Evolutionary conservation across 2,888 invertebrate genomes (phyloP).

Genomic region (Protonemura montana): DNA sequence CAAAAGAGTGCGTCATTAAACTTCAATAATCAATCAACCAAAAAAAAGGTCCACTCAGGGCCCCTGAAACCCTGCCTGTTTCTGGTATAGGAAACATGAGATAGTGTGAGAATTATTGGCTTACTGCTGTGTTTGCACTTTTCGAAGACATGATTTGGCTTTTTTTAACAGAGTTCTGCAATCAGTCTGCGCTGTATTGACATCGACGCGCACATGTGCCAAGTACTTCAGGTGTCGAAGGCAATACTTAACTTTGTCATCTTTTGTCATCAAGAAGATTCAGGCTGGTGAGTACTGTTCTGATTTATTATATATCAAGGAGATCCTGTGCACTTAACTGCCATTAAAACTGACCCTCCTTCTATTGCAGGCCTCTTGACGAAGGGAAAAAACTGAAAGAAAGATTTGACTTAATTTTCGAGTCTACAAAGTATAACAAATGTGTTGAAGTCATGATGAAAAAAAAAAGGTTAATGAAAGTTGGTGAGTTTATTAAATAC

Average conservation of each 20-base stretch:
- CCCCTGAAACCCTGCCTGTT: too few relatives aligned
- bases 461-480: slow-evolving; percentile 45
- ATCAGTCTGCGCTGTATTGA: slow-evolving; percentile 75
- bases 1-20: too few relatives aligned
- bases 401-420: slow-evolving; percentile 98
- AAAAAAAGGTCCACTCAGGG: too few relatives aligned
- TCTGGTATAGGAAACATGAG: too few relatives aligned
- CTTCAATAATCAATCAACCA: too few relatives aligned
- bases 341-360: too few relatives aligned
- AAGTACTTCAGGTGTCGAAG: slow-evolving; percentile 85
- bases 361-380: slow-evolving; percentile 78
- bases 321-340: slow-evolving; percentile 39
- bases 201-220: slow-evolving; percentile 75
- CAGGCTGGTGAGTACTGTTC: slow-evolving; percentile 74
- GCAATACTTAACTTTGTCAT: slow-evolving; percentile 95
- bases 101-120: too few relatives aligned
- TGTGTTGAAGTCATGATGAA: slow-evolving; percentile 74
- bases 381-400: slow-evolving; percentile 93
- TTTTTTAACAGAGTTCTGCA: slow-evolving; percentile 50
- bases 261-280: slow-evolving; percentile 99
- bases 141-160: not conserved
- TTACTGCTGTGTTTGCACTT: slow-evolving; percentile 39
- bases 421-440: slow-evolving; percentile 90
- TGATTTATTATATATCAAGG: not conserved
- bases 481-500: not conserved